phyloP scores from a whole-genome alignment of 2,113 vertebrate species.

The Apteryx mantelli region DNA sequence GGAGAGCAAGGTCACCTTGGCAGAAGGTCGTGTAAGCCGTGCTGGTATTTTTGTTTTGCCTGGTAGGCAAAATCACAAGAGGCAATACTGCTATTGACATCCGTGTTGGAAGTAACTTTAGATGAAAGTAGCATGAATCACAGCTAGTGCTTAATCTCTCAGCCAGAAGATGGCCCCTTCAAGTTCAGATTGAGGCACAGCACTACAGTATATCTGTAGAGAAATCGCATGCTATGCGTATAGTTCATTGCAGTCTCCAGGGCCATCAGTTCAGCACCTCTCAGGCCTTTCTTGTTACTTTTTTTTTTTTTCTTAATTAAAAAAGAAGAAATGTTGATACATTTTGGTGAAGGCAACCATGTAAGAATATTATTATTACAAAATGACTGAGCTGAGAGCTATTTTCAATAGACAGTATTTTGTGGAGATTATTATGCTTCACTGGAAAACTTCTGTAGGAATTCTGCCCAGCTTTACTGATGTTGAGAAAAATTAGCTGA shows the following conservation, averaged over 20 bases:
- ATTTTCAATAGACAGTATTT: not conserved
- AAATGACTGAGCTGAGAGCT: not conserved
- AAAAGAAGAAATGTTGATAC: not conserved
- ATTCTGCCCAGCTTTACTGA: not conserved
- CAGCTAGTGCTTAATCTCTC: not conserved
- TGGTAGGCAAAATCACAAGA: not conserved
- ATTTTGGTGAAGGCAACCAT: not conserved
- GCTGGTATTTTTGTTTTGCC: not conserved
- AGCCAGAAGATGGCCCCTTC: not conserved
- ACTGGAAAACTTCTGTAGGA: not conserved
- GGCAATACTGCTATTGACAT: not conserved
- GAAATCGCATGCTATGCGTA: not conserved
- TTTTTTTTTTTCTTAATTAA: not conserved
- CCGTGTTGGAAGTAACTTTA: not conserved
- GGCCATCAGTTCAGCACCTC: not conserved
- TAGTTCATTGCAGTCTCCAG: not conserved
- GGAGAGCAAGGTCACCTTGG: not conserved
- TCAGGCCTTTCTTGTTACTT: not conserved
- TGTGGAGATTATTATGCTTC: not conserved
- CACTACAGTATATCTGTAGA: not conserved
- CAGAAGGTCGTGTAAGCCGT: not conserved
- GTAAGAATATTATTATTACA: not conserved
- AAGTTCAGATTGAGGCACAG: not conserved
- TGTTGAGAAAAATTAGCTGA: not conserved
- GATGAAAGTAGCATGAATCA: not conserved